These are phyloP conservation scores for Sphaerophoria rueppellii DNA, from an alignment of 2,888 invertebrate genomes.

Conservation along the genomic window DNA sequence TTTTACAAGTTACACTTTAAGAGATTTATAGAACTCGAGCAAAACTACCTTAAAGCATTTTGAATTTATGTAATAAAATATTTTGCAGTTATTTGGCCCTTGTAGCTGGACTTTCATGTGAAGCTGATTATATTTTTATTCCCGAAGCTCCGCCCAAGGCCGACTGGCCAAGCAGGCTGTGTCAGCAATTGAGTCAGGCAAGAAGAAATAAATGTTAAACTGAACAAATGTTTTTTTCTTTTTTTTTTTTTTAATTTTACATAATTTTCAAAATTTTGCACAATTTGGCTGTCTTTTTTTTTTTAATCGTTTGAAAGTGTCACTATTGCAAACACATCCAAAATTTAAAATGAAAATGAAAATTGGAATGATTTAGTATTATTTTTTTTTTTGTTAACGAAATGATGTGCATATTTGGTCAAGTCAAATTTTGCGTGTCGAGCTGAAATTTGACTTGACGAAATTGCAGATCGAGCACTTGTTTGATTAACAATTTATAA, in stretches of 20 bases:
- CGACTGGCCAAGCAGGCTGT: slow-evolving; percentile 90
- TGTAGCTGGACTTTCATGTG: slow-evolving; percentile 91
- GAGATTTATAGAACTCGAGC: not conserved
- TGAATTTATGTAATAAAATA: slow-evolving; percentile 64
- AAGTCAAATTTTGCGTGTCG: not conserved
- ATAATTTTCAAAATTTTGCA: slow-evolving; percentile 58
- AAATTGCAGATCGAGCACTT: slow-evolving; percentile 41
- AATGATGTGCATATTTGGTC: slow-evolving; percentile 26
- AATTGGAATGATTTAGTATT: slow-evolving; percentile 58
- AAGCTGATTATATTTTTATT: slow-evolving; percentile 94
- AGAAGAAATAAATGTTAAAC: slow-evolving; percentile 76
- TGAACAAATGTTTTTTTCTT: slow-evolving; percentile 50
- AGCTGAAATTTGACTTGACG: slow-evolving; percentile 16
- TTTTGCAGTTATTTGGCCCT: slow-evolving; percentile 90
- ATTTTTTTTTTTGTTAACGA: slow-evolving; percentile 14
- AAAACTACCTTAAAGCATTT: slow-evolving; percentile 37
- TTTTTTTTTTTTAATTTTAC: slow-evolving; percentile 61
- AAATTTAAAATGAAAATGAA: slow-evolving; percentile 29
- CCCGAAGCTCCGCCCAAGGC: slow-evolving; percentile 92
- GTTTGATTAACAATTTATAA: slow-evolving; percentile 59
- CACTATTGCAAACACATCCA: slow-evolving; percentile 15
- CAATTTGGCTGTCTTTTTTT: slow-evolving; percentile 61
- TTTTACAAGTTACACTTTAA: not conserved
- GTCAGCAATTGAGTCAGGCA: slow-evolving; percentile 89
- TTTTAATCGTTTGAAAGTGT: slow-evolving; percentile 22